These are phyloP conservation scores for Dinothrombium tinctorium DNA, from an alignment of 1,140 invertebrate species.

Conservation along the genomic window DNA sequence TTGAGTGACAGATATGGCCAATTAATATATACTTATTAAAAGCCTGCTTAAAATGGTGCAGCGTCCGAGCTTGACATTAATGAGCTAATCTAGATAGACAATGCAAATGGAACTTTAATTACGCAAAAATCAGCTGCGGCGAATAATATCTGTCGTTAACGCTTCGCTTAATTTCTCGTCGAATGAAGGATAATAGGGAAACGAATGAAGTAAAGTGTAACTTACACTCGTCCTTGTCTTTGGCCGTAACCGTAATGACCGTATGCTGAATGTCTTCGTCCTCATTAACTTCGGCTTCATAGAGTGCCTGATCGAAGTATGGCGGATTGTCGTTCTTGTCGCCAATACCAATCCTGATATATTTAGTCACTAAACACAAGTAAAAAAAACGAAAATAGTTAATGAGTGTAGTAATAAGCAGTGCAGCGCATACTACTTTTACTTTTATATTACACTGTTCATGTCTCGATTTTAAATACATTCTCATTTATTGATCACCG, in stretches of 20 bases:
- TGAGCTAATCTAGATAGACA: no score
- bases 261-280: constrained; percentile 92
- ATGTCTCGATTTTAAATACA: no score
- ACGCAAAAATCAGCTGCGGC: no score
- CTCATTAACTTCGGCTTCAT: constrained; percentile 88
- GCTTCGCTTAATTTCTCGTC: neutral
- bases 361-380: constrained; percentile 24
- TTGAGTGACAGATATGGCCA: no score
- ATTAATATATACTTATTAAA: no score
- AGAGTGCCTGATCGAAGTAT: constrained; percentile 82
- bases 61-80: no score
- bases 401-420: no score
- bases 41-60: no score
- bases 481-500: no score
- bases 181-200: neutral
- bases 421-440: no score
- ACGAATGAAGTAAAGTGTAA: constrained; percentile 17
- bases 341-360: constrained; percentile 29
- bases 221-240: constrained; percentile 95
- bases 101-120: no score
- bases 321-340: constrained; percentile 24
- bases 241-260: constrained; percentile 85
- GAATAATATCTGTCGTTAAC: neutral
- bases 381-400: neutral
- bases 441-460: no score